A percentile compares a stretch with the other conserved stretches of the same genome.
phyloP scores from a whole-genome alignment of 2,888 invertebrate genomes.

The Malacosoma neustria region DNA sequence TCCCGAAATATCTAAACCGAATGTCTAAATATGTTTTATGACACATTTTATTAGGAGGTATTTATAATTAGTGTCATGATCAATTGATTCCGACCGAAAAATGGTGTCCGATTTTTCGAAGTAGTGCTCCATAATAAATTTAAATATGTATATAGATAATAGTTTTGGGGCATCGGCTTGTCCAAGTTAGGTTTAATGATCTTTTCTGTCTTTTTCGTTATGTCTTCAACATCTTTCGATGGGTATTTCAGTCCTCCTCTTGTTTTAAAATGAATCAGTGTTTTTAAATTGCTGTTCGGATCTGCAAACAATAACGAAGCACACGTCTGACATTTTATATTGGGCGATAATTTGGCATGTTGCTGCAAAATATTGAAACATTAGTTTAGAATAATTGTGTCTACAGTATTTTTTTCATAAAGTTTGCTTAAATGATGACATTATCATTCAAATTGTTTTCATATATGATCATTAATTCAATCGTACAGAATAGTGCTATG shows the following conservation, averaged over 20 bases:
- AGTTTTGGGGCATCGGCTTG: constrained; percentile 12
- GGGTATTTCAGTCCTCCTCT: constrained; percentile 2
- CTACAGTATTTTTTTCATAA: too few species aligned
- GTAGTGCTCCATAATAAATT: constrained; percentile 10
- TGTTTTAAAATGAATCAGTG: constrained; percentile 1
- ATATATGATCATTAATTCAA: too few species aligned
- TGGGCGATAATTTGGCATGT: background rate
- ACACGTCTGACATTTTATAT: constrained; percentile 1
- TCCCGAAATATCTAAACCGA: background rate
- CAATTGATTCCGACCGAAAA: constrained; percentile 3
- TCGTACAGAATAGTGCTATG: too few species aligned
- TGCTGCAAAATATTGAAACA: too few species aligned
- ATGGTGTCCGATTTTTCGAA: constrained; percentile 1
- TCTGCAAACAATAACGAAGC: background rate
- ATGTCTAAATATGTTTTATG: background rate
- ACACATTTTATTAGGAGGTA: too few species aligned
- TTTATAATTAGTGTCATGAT: too few species aligned
- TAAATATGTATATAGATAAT: constrained; percentile 12
- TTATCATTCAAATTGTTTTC: too few species aligned
- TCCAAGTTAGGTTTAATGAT: constrained; percentile 1
- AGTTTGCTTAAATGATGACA: too few species aligned
- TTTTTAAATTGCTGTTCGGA: background rate
- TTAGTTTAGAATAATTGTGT: too few species aligned
- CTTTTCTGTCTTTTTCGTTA: constrained; percentile 2
- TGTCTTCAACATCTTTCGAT: constrained; percentile 1